Evolutionary conservation across 1,140 invertebrate species (phyloP).

Genomic region (Bradysia coprophila): DNA sequence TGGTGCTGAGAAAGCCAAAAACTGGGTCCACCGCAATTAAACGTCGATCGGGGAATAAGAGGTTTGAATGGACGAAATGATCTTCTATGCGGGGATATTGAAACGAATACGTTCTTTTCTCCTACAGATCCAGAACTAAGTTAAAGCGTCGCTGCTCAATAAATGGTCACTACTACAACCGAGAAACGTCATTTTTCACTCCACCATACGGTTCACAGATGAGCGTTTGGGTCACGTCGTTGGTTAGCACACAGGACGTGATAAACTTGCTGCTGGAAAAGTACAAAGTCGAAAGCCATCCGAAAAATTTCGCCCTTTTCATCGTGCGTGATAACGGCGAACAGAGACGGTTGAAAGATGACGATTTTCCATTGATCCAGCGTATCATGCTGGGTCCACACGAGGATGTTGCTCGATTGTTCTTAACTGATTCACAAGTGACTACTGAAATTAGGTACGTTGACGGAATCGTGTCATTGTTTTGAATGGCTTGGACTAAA

Average conservation of each 20-base stretch:
- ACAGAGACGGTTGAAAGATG: constrained; percentile 50
- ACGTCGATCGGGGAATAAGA: constrained; percentile 42
- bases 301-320: constrained; percentile 64
- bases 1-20: constrained; percentile 23
- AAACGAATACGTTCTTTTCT: background rate
- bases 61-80: constrained; percentile 16
- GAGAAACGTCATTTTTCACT: constrained; percentile 74
- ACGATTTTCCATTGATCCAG: constrained; percentile 61
- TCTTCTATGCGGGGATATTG: background rate
- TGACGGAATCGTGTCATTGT: background rate
- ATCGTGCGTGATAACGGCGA: constrained; percentile 70
- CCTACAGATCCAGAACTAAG: constrained; percentile 38
- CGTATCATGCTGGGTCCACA: constrained; percentile 62
- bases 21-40: constrained; percentile 48
- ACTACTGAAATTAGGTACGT: constrained; percentile 47
- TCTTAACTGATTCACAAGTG: constrained; percentile 55
- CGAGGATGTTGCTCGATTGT: constrained; percentile 63
- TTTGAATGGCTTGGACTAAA: background rate
- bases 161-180: constrained; percentile 76
- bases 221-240: constrained; percentile 67
- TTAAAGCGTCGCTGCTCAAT: constrained; percentile 64
- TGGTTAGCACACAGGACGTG: constrained; percentile 62
- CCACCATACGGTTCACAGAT: constrained; percentile 69
- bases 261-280: constrained; percentile 73
- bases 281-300: constrained; percentile 66